Evolutionary conservation across 35 echinoderm and acorn worm genomes (phyloP), one percentile per base, ranked within the genome.

Genomic region (Strongylocentrotus purpuratus): DNA sequence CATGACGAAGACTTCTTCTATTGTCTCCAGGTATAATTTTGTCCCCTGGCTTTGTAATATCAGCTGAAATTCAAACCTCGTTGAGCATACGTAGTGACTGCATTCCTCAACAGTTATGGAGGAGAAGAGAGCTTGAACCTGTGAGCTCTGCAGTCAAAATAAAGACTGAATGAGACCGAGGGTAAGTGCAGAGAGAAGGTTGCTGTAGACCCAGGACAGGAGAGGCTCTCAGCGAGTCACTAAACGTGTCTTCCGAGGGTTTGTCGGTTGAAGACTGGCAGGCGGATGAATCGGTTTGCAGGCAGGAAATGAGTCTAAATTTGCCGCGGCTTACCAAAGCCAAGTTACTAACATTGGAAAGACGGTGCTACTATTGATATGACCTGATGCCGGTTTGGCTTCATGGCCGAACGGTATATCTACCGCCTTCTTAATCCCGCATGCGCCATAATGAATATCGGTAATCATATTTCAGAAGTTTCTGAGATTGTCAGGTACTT

Each of bases 221-320:
- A 46, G 33, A 41, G 25, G 4, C 33, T 89, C 32, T 89, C 32
- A 41, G n/a, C 87, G 31, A 41, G 31, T 41, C 32, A 89, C 46
- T 46, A 93, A 93, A 89, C 45, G 45, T 41, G 45, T 41, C 33
- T 89, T 41, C 33, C 87, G 87, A 15, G 31, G 87, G 87, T 33
- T 46, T 41, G 87, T 41, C 87, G 32, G 32, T 0, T 33, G 32
- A 18, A 33, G 11, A 46, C 87, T 89, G 45, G 20, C 45, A 32
- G 46, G 91, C 91, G 91, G 91, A 93, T 93, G 91, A 93, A 13
- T 93, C 48, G 45, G n/a, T 32, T 13, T 12, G 48, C 91, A 7
- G 91, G 48, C 91, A 93, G 91, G 91, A 93, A 93, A 93, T 93
- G 91, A 93, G 45, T 50, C 91, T 93, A 93, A 93, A 58, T 93